phyloP scores from a whole-genome alignment of 2,113 vertebrate species.

The Otis tarda region DNA sequence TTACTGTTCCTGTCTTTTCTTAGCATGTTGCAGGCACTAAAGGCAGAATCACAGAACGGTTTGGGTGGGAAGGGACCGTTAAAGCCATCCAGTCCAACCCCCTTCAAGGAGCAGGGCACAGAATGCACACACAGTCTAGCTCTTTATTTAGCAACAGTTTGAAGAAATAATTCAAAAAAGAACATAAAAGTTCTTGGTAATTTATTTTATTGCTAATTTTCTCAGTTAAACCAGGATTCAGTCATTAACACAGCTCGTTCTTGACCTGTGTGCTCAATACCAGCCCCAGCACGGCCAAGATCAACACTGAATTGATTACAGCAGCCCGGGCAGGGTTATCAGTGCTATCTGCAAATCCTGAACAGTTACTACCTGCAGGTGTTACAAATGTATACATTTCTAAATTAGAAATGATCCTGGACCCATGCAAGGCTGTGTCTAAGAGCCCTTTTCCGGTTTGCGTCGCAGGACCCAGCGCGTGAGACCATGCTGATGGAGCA shows the following conservation, averaged over 20 bases:
- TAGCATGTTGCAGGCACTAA: rapidly evolving
- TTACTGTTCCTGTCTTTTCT: too few relatives aligned
- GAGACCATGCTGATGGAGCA: rapidly evolving
- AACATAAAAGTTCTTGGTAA: background rate
- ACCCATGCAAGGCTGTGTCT: background rate
- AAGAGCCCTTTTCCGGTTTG: background rate
- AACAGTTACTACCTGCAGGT: background rate
- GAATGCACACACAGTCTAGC: rapidly evolving
- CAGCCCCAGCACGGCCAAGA: background rate
- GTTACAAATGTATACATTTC: background rate
- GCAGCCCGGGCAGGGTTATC: background rate
- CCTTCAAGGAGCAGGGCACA: too few relatives aligned
- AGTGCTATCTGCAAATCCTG: background rate
- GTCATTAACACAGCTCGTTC: background rate
- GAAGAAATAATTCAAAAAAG: background rate
- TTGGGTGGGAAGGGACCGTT: too few relatives aligned
- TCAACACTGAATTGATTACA: background rate
- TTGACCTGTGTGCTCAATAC: background rate
- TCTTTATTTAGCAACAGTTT: background rate
- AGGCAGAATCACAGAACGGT: too few relatives aligned
- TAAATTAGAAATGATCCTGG: background rate
- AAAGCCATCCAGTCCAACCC: too few relatives aligned
- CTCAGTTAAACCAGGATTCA: background rate
- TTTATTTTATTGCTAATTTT: background rate
- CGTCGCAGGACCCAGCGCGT: rapidly evolving